A percentile compares a stretch with the other conserved stretches of the same genome.
These are phyloP conservation scores for Babyrousa celebensis DNA, from an alignment of 2,797 vertebrate genomes.

Conservation along the genomic window DNA sequence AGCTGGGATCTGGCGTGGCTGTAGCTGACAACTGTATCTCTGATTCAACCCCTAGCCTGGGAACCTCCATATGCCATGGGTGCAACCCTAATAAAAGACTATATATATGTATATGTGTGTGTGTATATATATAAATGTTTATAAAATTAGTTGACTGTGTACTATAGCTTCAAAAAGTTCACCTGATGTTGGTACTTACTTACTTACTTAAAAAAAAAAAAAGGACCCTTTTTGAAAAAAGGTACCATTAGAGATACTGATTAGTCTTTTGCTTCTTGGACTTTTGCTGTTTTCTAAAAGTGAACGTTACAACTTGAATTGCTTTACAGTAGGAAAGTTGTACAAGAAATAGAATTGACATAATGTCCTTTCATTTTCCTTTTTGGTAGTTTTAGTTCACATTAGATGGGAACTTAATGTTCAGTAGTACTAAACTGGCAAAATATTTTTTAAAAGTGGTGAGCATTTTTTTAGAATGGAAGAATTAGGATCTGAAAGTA, in stretches of 20 bases:
- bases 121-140: not conserved
- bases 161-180: constrained; percentile 29
- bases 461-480: constrained; percentile 53
- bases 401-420: not conserved
- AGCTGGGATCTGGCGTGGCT: no score
- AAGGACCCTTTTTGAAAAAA: not conserved
- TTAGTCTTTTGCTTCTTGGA: not conserved
- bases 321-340: constrained; percentile 22
- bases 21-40: no score
- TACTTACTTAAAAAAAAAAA: not conserved
- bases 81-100: no score
- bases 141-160: not conserved
- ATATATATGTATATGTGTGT: no score
- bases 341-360: constrained; percentile 24
- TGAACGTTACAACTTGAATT: constrained; percentile 51
- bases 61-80: no score
- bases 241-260: constrained; percentile 2
- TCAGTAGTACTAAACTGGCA: constrained; percentile 2
- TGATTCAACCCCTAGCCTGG: no score
- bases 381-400: constrained; percentile 2
- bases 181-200: constrained; percentile 39
- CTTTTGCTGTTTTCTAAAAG: constrained; percentile 36
- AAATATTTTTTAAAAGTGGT: not conserved
- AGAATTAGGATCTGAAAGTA: constrained; percentile 74
- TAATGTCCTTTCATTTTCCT: constrained; percentile 28